Conservation (phyloP, 2,888 invertebrate species). For the Plagiodera versicolora region DNA sequence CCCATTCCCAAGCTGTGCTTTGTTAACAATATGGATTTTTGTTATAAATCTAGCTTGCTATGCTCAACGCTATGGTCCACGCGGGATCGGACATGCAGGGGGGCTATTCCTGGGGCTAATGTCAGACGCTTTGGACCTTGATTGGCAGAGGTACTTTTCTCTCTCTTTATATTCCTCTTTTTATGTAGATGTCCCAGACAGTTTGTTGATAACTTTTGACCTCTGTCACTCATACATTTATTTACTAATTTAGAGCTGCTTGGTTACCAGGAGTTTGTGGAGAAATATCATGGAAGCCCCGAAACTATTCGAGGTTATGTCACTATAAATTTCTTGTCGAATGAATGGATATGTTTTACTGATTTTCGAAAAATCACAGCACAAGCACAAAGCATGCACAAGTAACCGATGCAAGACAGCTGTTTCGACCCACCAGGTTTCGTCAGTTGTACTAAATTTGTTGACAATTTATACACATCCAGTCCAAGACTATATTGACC, state of each 20-base stretch:
- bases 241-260: not conserved
- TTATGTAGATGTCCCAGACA: conserved; percentile 21
- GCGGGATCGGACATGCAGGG: conserved; percentile 91
- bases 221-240: conserved; percentile 31
- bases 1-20: conserved; percentile 14
- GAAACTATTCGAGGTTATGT: no score
- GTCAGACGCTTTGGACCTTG: conserved; percentile 79
- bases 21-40: conserved; percentile 22
- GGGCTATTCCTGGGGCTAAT: conserved; percentile 82
- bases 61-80: conserved; percentile 92
- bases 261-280: not conserved
- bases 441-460: no score
- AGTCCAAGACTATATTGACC: no score
- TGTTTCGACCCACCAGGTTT: no score
- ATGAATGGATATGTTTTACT: no score
- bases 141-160: conserved; percentile 69
- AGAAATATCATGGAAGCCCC: no score
- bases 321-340: no score
- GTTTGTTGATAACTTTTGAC: conserved; percentile 15
- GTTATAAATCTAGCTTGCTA: conserved; percentile 76
- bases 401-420: no score
- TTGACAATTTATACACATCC: no score
- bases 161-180: conserved; percentile 24
- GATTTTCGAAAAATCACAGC: no score
- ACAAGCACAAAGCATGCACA: no score